phyloP scores from a whole-genome alignment of 30 jellyfish, hydroid and myxozoan species.

The Mastigias papua region DNA sequence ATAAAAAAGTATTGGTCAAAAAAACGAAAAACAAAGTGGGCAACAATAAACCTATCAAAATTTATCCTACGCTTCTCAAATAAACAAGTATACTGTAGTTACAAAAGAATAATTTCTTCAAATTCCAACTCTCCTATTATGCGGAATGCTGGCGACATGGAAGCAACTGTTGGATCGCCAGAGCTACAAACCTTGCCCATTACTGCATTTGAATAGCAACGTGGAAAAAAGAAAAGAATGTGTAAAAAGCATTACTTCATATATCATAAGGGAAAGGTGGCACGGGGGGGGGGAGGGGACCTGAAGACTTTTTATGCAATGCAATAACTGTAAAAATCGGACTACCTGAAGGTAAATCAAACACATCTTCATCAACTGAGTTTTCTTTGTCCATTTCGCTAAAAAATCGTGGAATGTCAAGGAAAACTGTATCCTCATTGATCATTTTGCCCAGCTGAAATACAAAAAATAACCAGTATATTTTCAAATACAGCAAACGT shows the following conservation, averaged over 20 bases:
- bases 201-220: not conserved
- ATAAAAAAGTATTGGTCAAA: no score
- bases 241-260: not conserved
- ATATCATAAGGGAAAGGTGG: not conserved
- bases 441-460: conserved; percentile 59
- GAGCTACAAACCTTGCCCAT: not conserved
- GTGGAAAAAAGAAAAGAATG: no score
- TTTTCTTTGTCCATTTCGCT: conserved; percentile 2
- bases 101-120: no score
- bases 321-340: no score
- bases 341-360: not conserved
- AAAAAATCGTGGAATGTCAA: conserved; percentile 16
- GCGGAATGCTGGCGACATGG: not conserved
- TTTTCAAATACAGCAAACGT: not conserved
- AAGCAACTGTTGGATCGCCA: not conserved
- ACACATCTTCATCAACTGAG: conserved; percentile 15
- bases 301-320: no score
- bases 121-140: no score
- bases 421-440: conserved; percentile 18
- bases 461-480: not conserved
- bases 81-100: not conserved
- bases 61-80: not conserved
- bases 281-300: no score
- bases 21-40: not conserved
- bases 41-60: not conserved